Conservation (phyloP, 2,888 invertebrate genomes). For the Aproaerema taeniolella region DNA sequence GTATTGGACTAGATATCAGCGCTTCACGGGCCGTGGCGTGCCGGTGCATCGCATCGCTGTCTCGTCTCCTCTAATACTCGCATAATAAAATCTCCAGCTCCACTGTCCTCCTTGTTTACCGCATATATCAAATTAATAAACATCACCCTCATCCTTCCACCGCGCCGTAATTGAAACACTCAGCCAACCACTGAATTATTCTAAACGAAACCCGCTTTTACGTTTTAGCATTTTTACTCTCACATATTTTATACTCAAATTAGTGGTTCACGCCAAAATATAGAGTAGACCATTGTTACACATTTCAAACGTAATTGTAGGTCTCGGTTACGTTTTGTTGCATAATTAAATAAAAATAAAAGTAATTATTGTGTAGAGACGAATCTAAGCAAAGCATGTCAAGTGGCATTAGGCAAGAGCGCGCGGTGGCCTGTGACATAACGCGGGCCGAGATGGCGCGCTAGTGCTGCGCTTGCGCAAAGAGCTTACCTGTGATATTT, state of each 20-base stretch:
- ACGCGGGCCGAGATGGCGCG: slow-evolving; percentile 16
- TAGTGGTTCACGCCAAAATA: too few relatives aligned
- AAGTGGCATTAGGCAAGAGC: slow-evolving; percentile 14
- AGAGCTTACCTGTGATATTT: slow-evolving; percentile 49
- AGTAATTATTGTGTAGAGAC: background rate
- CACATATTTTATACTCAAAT: too few relatives aligned
- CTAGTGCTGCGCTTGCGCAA: slow-evolving; percentile 31
- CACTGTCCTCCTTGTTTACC: background rate
- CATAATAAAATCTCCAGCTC: slow-evolving; percentile 1
- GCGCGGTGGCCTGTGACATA: slow-evolving; percentile 26
- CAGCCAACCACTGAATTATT: too few relatives aligned
- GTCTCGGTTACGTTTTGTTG: background rate
- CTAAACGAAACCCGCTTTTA: too few relatives aligned
- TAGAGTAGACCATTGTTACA: too few relatives aligned
- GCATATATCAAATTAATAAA: background rate
- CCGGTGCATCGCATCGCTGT: slow-evolving; percentile 10
- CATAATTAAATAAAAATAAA: background rate
- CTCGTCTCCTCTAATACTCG: background rate
- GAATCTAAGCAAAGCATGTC: background rate
- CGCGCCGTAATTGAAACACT: background rate
- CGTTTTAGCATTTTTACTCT: too few relatives aligned
- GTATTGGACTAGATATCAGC: too few relatives aligned
- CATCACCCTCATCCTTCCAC: background rate
- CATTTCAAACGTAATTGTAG: too few relatives aligned
- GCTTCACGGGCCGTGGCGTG: slow-evolving; percentile 9